These are phyloP conservation scores for Archivesica marissinica DNA, from an alignment of 1,140 invertebrate genomes.

Conservation along the genomic window DNA sequence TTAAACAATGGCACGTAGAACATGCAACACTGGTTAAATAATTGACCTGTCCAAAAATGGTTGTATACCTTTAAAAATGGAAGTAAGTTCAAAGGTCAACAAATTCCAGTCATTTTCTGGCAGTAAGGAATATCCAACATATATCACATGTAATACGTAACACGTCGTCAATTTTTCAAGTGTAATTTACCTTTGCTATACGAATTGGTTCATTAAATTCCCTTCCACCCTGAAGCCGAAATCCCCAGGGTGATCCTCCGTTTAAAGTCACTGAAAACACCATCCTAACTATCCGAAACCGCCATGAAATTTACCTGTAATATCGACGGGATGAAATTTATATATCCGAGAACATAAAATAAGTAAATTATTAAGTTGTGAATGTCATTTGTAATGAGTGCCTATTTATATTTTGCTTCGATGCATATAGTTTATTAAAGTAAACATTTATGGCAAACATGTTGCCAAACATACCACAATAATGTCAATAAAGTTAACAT, in stretches of 20 bases:
- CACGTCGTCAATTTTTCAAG: not conserved
- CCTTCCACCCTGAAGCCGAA: slow-evolving; percentile 90
- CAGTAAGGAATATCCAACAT: not conserved
- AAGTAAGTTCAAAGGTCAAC: slow-evolving; percentile 24
- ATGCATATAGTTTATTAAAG: no score
- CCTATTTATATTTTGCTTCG: no score
- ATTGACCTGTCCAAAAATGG: no score
- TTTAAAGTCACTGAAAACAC: slow-evolving; percentile 85
- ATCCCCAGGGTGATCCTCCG: slow-evolving; percentile 95
- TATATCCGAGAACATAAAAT: not conserved
- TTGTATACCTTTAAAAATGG: not conserved
- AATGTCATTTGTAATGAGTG: no score
- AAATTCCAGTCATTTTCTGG: slow-evolving; percentile 26
- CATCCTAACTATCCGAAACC: slow-evolving; percentile 79
- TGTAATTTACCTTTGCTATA: slow-evolving; percentile 80
- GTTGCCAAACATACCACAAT: no score
- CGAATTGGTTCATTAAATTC: slow-evolving; percentile 80
- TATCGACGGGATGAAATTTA: slow-evolving; percentile 16
- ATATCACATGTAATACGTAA: not conserved
- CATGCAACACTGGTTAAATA: no score
- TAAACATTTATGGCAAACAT: no score
- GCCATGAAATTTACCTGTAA: slow-evolving; percentile 73
- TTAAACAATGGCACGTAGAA: no score
- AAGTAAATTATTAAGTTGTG: not conserved
- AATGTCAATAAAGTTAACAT: not conserved